Base-by-base conservation (phyloP, 2,888 invertebrate genomes). In the Ochropleura plecta region DNA sequence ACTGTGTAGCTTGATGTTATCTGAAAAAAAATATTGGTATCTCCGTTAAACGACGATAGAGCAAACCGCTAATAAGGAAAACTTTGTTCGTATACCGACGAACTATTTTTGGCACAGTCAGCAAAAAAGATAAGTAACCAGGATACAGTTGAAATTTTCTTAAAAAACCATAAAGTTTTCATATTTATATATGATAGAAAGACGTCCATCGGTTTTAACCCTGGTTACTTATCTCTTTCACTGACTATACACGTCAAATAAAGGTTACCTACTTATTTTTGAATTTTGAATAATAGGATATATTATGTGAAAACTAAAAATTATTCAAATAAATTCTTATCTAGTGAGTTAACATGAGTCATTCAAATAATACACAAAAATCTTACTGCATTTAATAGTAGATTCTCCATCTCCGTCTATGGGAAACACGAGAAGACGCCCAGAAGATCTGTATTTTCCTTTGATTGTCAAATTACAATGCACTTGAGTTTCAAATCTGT, bases 371-470 rank as follows among this genome's bases (percentile, higher is more conserved):
- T 59, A 57, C 3, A 48, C 10, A 49, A 14, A 12, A 64, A 20
- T 91, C 94, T 92, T 89, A 94, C 94, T 90, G 84, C 93, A 92
- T 83, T 86, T 90, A 57, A 95, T 92, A 20, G 86, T 86, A 12
- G 92, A 86, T 30, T 92, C 90, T 1, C 95, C 95, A 14, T 93
- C 91, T 18, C 94, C 94, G 59, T 95, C 87, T 10, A 94, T 90
- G 0, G 90, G 86, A 46, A 95, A 94, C 88, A 93, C 82, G 0
- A 94, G 87, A 53, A 95, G 85, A 49, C 84, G 86, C 6, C 95
- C 94, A 3, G 84, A 84, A 1, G 94, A 93, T 51, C 86, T 90
- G 79, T 95, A 95, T 79, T 91, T 93, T 10, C 94, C 94, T 79
- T 89, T 91, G 44, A 94, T 90, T 1, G 90, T 90, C 63, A 94